A percentile compares a stretch with the other conserved stretches of the same genome.
These are phyloP conservation scores for Ormyrus labotus DNA, from an alignment of 2,888 invertebrate species.

Conservation along the genomic window DNA sequence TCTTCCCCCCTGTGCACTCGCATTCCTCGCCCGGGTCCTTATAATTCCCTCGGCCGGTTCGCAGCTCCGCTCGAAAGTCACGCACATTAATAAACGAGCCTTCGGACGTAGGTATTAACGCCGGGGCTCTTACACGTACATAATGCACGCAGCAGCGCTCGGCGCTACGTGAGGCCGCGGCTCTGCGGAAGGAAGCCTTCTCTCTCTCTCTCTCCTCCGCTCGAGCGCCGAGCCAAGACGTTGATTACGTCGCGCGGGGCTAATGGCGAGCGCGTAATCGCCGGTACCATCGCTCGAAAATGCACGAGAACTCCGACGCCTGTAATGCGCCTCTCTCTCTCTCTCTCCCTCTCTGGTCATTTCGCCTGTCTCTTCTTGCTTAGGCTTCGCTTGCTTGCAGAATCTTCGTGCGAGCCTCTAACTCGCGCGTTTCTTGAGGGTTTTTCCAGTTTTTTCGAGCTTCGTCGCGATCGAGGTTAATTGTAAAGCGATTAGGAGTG, in stretches of 20 bases:
- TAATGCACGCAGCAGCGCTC: background rate
- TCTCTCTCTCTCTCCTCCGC: background rate
- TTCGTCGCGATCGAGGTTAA: background rate
- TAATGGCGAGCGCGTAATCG: slow-evolving; percentile 54
- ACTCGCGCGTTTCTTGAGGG: background rate
- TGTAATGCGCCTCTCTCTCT: slow-evolving; percentile 14
- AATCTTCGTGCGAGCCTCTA: background rate
- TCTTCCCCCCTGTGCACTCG: background rate
- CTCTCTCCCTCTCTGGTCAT: background rate
- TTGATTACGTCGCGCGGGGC: slow-evolving; percentile 54
- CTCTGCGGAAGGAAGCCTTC: background rate
- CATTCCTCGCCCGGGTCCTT: background rate
- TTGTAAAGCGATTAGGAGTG: background rate
- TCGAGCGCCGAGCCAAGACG: slow-evolving; percentile 20
- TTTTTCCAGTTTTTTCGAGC: background rate
- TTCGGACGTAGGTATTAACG: slow-evolving; percentile 26
- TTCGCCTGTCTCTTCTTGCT: slow-evolving; percentile 1
- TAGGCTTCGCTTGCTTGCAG: background rate
- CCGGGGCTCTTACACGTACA: slow-evolving; percentile 4
- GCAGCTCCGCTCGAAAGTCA: slow-evolving; percentile 27
- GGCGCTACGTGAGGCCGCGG: too few relatives aligned
- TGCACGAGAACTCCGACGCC: slow-evolving; percentile 11
- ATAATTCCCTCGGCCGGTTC: background rate
- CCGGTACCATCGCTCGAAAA: slow-evolving; percentile 43
- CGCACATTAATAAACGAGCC: slow-evolving; percentile 44